phyloP scores from a whole-genome alignment of 2,888 invertebrate genomes.

The Nemoura dubitans region DNA sequence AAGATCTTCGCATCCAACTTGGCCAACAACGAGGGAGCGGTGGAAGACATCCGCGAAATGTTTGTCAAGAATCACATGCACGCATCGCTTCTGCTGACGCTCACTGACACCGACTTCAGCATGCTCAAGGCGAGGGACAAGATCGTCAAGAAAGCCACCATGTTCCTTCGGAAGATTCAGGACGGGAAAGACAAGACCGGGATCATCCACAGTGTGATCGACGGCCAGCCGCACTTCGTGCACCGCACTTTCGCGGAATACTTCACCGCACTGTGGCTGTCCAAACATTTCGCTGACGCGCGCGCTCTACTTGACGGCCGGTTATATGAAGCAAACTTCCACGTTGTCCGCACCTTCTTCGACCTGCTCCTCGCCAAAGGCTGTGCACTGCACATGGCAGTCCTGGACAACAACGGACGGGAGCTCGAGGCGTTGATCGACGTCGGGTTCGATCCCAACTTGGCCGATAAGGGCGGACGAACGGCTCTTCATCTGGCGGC shows the following conservation, averaged over 20 bases:
- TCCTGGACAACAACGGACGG: neutral
- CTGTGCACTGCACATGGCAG: slow-evolving; percentile 1
- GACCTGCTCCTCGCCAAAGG: slow-evolving; percentile 19
- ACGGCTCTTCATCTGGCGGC: slow-evolving; percentile 5
- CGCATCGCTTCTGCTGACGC: neutral
- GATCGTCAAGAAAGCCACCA: neutral
- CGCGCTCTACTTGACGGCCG: neutral
- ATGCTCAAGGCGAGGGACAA: neutral
- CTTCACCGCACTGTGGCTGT: slow-evolving; percentile 19
- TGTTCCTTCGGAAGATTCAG: neutral
- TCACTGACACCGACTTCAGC: neutral
- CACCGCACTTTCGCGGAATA: slow-evolving; percentile 32
- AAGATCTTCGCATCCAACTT: neutral
- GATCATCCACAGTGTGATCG: neutral
- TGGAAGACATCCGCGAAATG: neutral
- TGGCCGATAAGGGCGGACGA: neutral
- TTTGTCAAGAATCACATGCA: slow-evolving; percentile 9
- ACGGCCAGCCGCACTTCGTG: neutral
- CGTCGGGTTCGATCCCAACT: neutral
- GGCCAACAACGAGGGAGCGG: neutral
- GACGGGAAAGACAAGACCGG: slow-evolving; percentile 23
- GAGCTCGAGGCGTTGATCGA: neutral
- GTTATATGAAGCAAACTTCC: neutral
- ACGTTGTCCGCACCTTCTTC: neutral
- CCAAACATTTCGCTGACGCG: neutral